Base-by-base conservation (phyloP, 2,888 invertebrate species). In the Mesorhabditis spiculigera region DNA sequence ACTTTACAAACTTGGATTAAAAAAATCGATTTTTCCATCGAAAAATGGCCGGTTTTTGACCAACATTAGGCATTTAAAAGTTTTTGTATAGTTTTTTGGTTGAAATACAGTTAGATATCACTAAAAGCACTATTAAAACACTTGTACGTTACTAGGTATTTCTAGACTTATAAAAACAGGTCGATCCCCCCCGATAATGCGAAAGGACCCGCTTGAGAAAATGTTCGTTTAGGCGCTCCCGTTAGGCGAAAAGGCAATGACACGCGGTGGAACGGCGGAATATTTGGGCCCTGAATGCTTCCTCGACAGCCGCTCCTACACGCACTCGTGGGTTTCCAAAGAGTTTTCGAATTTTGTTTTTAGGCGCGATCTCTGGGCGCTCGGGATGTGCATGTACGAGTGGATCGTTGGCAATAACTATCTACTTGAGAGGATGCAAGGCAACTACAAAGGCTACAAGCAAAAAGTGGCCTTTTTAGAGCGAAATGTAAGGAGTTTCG, bases 381-480 rank as follows among this genome's bases (percentile, higher is more conserved):
- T 50, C n/a, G 58, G 58, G n/a, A 50, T n/a, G 58, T 50, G 58
- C 58, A 50, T 50, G 58, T 50, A 50, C 58, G 58, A 50, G n/a
- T 50, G 58, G 58, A n/a, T 50, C 58, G 58, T 50, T n/a, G 58
- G 58, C 58, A 50, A 50, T 3, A 50, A 50, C n/a, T 50, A 50
- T 50, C 58, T 50, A n/a, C 10, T 50, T 10, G n/a, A 10, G 58
- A 50, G n/a, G 58, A 50, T 50, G 58, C 58, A n/a, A 10, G n/a
- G 58, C 58, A n/a, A 50, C 58, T 13, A 10, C 10, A 10, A 50
- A 10, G 58, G 58, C 8, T 50, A 50, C n/a, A 10, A 50, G n/a
- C 8, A 50, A n/a, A 50, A 50, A n/a, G 58, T 50, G 10, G 58
- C 8, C 10, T 50, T 50, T n/a, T n/a, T 50, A n/a, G 58, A 50